phyloP scores from a whole-genome alignment of 2,888 invertebrate genomes.

The Patella depressa region DNA sequence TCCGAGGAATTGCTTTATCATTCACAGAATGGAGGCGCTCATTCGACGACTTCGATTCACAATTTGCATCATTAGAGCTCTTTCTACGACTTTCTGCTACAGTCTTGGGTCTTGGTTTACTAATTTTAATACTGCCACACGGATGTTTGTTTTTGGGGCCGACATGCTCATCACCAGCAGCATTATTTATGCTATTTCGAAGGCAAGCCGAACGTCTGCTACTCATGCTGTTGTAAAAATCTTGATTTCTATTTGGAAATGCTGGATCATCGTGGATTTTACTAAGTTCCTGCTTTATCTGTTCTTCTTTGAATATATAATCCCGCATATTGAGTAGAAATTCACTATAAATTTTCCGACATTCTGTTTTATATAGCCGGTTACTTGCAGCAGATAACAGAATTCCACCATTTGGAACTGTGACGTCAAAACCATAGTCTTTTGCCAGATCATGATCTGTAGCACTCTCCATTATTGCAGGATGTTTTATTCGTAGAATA shows the following conservation, averaged over 20 bases:
- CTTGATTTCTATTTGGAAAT: neutral
- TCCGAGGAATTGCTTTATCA: neutral
- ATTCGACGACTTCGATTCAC: neutral
- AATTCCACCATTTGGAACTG: slow-evolving; percentile 51
- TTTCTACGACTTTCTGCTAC: neutral
- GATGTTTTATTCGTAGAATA: no score
- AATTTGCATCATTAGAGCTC: neutral
- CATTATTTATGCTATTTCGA: neutral
- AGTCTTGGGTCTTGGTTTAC: slow-evolving; percentile 17
- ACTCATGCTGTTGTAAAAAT: neutral
- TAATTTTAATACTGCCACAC: neutral
- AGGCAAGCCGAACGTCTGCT: neutral
- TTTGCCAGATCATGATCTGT: slow-evolving; percentile 42
- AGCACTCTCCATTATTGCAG: neutral
- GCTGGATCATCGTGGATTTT: slow-evolving; percentile 37
- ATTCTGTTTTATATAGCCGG: slow-evolving; percentile 48
- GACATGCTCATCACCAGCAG: neutral
- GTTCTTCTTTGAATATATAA: slow-evolving; percentile 48
- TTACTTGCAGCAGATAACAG: slow-evolving; percentile 49
- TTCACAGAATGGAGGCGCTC: neutral
- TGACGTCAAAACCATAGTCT: slow-evolving; percentile 56
- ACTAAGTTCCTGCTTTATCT: slow-evolving; percentile 36
- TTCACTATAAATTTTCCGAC: slow-evolving; percentile 47
- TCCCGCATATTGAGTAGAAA: slow-evolving; percentile 50
- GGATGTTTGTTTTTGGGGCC: neutral